These are phyloP conservation scores for Mnemiopsis leidyi DNA, from an alignment of 37 sponge, comb jelly and placozoan species.

Conservation along the genomic window DNA sequence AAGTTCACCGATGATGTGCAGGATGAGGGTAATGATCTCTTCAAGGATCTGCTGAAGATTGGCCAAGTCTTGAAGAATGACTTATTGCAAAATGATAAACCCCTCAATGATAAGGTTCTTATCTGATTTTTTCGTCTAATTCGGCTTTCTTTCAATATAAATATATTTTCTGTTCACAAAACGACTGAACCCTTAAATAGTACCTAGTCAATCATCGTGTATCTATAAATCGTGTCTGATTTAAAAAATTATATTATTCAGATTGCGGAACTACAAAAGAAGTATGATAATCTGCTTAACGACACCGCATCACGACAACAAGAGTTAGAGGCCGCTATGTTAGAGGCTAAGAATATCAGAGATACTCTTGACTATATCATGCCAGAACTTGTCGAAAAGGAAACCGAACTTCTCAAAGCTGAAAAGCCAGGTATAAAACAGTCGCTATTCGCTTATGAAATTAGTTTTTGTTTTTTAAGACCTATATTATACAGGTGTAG, in stretches of 20 bases:
- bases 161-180: background rate
- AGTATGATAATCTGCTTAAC: slow-evolving; percentile 41
- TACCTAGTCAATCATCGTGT: background rate
- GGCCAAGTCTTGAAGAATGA: slow-evolving; percentile 52
- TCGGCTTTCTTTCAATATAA: background rate
- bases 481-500: too few species aligned
- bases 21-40: slow-evolving; percentile 26
- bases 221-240: too few species aligned
- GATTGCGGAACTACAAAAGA: slow-evolving; percentile 63
- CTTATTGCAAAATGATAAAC: slow-evolving; percentile 15
- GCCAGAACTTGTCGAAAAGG: background rate
- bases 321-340: slow-evolving; percentile 15
- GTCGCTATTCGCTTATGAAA: too few species aligned
- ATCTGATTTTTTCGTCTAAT: background rate
- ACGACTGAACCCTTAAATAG: background rate
- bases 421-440: slow-evolving; percentile 19
- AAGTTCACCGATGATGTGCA: slow-evolving; percentile 48
- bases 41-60: slow-evolving; percentile 35
- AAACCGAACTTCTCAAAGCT: slow-evolving; percentile 43
- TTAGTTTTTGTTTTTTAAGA: too few species aligned
- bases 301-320: background rate
- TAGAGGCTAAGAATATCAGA: slow-evolving; percentile 19
- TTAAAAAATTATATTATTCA: background rate
- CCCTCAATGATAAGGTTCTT: background rate
- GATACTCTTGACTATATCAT: slow-evolving; percentile 55